Conservation (phyloP, 2,113 vertebrate genomes). For the mouse (Mus musculus) region DNA sequence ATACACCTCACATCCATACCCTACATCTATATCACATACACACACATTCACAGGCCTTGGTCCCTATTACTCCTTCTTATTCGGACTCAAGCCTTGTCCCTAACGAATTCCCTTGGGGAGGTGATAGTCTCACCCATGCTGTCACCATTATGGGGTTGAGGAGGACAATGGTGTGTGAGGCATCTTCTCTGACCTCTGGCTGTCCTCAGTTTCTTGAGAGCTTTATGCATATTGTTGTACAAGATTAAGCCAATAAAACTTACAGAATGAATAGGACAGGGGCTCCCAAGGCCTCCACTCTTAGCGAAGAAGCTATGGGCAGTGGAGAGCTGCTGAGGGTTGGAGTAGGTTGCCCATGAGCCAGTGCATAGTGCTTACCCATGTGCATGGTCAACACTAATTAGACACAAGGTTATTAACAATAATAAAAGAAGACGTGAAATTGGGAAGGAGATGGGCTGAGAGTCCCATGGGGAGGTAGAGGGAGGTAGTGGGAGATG, state of each 20-base stretch:
- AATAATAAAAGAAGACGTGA: background rate
- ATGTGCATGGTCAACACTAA: background rate
- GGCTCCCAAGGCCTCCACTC: background rate
- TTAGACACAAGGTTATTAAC: background rate
- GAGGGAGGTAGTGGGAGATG: background rate
- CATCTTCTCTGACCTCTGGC: background rate
- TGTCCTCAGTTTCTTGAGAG: background rate
- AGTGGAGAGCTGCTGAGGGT: background rate
- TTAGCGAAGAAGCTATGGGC: background rate
- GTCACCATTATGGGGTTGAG: background rate
- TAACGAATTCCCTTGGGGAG: background rate
- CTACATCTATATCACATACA: background rate
- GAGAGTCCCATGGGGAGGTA: too few relatives aligned
- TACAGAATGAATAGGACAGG: background rate
- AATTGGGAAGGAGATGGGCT: background rate
- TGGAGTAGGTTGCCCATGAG: background rate
- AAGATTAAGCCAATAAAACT: background rate
- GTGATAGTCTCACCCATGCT: background rate
- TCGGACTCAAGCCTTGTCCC: background rate
- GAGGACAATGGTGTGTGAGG: background rate
- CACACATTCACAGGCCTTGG: background rate
- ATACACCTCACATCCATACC: too few relatives aligned
- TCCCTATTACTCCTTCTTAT: background rate
- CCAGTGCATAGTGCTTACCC: background rate
- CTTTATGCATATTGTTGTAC: background rate